Evolutionary conservation across 2,888 invertebrate genomes (phyloP), one percentile per base, ranked within the genome.

Genomic region (Leistus spinibarbis): DNA sequence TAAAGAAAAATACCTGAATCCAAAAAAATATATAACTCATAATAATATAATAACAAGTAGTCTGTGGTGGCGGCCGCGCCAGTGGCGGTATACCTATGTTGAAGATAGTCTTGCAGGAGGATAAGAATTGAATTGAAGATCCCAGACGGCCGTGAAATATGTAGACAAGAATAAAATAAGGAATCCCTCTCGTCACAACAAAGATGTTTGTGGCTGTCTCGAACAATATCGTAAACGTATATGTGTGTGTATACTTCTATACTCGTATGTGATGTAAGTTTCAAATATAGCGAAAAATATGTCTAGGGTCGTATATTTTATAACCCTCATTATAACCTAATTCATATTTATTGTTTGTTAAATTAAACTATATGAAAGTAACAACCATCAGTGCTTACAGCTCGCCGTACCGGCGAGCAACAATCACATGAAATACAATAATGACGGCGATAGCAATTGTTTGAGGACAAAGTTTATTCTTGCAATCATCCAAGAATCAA

Each of bases 161-260:
- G 22, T 17, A 24, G 56, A 68, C 68, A 54, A 40, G 68, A 68
- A 23, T 68, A 56, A 68, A 68, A 68, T 68, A 68, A 68, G 56
- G 54, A 56, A 56, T 40, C 40, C 10, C 13, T 5, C 40, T 2
- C 40, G 40, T 40, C 40, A 40, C 40, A 40, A 40, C 40, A 40
- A 40, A 40, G 40, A 4, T 13, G 3, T 40, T 5, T 40, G 7
- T 40, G n/a, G n/a, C n/a, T n/a, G n/a, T n/a, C n/a, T n/a, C n/a
- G n/a, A n/a, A n/a, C n/a, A n/a, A n/a, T n/a, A n/a, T n/a, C n/a
- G n/a, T n/a, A n/a, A n/a, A n/a, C 5, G 40, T 10, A 13, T 2
- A 13, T 40, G 1, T 40, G 40, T 7, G 40, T 40, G 40, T 40
- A 40, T 40, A 40, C 40, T 10, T 40, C 7, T 40, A 40, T 40